Percentiles rank a stretch among this genome's conserved stretches.
These are phyloP conservation scores for Andrena hattorfiana DNA, from an alignment of 2,888 invertebrate genomes.

Conservation along the genomic window DNA sequence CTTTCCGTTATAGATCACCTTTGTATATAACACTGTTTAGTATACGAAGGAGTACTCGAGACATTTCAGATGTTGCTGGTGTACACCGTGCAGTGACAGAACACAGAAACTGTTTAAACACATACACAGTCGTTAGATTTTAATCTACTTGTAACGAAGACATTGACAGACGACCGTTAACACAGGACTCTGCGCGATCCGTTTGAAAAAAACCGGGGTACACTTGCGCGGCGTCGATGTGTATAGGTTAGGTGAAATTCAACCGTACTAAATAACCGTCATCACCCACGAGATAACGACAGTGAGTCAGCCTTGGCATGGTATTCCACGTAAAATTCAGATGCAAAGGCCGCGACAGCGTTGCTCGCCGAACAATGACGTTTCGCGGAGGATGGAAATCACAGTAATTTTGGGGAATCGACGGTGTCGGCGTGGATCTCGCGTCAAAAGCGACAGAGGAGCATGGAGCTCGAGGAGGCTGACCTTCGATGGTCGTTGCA, in stretches of 20 bases:
- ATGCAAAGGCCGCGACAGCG: background rate
- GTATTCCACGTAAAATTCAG: slow-evolving; percentile 35
- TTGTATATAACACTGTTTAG: no score
- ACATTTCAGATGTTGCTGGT: no score
- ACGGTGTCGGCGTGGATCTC: slow-evolving; percentile 27
- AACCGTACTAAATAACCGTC: slow-evolving; percentile 43
- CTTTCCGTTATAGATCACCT: no score
- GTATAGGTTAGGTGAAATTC: slow-evolving; percentile 63
- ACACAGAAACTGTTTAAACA: background rate
- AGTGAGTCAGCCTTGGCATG: slow-evolving; percentile 47
- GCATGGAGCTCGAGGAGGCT: slow-evolving; percentile 65
- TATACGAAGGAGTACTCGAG: no score
- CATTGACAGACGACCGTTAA: slow-evolving; percentile 8
- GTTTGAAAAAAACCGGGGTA: background rate
- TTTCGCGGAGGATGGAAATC: background rate
- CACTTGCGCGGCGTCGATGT: slow-evolving; percentile 30
- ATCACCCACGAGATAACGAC: slow-evolving; percentile 23
- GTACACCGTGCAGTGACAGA: no score
- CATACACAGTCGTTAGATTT: background rate
- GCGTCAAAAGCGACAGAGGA: slow-evolving; percentile 56
- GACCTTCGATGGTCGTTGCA: slow-evolving; percentile 73
- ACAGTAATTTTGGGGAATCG: slow-evolving; percentile 24
- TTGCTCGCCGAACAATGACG: slow-evolving; percentile 12
- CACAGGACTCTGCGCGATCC: background rate
- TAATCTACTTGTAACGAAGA: background rate